Conservation (phyloP, 2,797 vertebrate genomes). For the Notolabrus celidotus region DNA sequence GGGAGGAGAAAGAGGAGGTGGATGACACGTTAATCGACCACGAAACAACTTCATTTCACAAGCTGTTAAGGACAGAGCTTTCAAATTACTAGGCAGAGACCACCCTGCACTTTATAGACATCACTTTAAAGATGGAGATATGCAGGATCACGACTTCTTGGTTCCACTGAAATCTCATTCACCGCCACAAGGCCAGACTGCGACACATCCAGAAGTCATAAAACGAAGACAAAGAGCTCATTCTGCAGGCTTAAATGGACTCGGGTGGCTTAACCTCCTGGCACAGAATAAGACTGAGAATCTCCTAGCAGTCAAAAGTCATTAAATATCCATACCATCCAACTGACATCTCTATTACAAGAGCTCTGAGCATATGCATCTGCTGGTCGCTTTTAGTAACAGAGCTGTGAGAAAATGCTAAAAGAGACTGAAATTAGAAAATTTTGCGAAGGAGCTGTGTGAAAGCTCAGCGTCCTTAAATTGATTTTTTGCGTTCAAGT, state of each 20-base stretch:
- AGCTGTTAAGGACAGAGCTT: slow-evolving; percentile 46
- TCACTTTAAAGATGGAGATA: slow-evolving; percentile 40
- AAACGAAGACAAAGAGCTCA: slow-evolving; percentile 62
- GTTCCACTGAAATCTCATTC: slow-evolving; percentile 52
- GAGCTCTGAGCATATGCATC: slow-evolving; percentile 21
- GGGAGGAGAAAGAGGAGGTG: slow-evolving; percentile 1
- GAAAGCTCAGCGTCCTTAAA: slow-evolving; percentile 21
- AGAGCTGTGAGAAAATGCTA: slow-evolving; percentile 32
- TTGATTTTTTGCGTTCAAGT: slow-evolving; percentile 12
- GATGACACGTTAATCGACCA: slow-evolving; percentile 38
- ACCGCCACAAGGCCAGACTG: slow-evolving; percentile 41
- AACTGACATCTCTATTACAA: slow-evolving; percentile 28
- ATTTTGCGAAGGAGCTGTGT: not conserved
- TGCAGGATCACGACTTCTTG: slow-evolving; percentile 28
- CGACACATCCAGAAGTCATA: slow-evolving; percentile 42
- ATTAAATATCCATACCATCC: slow-evolving; percentile 56
- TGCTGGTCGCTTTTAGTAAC: slow-evolving; percentile 5
- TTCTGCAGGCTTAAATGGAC: slow-evolving; percentile 55
- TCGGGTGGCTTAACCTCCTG: slow-evolving; percentile 56
- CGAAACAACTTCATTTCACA: slow-evolving; percentile 57
- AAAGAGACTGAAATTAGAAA: not conserved
- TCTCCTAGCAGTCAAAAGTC: slow-evolving; percentile 50
- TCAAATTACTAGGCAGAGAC: slow-evolving; percentile 32
- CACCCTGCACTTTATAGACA: slow-evolving; percentile 29
- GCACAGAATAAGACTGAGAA: slow-evolving; percentile 33